Base-by-base conservation (phyloP, 2,888 invertebrate genomes). In the Clivina fossor region DNA sequence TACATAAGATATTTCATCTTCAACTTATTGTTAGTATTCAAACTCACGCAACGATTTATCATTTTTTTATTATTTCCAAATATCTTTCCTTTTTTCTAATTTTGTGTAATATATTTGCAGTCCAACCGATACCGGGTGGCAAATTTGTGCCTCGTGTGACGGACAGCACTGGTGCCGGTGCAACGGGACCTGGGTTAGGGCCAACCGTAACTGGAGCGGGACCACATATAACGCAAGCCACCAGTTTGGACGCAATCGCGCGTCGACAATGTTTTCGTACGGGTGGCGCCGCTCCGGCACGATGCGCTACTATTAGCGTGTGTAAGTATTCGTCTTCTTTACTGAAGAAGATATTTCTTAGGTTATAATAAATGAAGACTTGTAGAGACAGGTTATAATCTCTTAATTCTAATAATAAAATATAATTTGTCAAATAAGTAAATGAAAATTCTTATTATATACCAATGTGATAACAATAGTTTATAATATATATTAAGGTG, bases 241-340 rank as follows among this genome's bases (percentile, higher is more conserved):
- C 81, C 47, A 81, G 80, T 63, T 69, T 81, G 66, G 82, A 81
- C 66, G 80, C 81, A 56, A 80, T 81, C 64, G 78, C 80, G 51
- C 74, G 74, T 62, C 69, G 76, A 58, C 74, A 75, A 56, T 72
- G 72, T 64, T 75, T 74, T 65, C 69, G 69, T 64, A 69, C 67
- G 51, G 73, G 56, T 30, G 73, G 56, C 20, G 57, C 24, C 5
- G 46, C 58, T 8, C 62, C 56, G 41, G 64, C 55, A 44, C 58
- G 74, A 65, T 79, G 77, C 66, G 79, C 80, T 61, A 78, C 79
- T 65, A 76, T 80, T 73, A 78, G 77, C 70, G 76, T 79, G 67
- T 77, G 81, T 81, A 76, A 78, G 80, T 77, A 63, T 62, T n/a
- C n/a, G n/a, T n/a, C n/a, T n/a, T n/a, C n/a, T n/a, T n/a, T n/a